Base-by-base conservation (phyloP, 2,888 invertebrate genomes). In the Allolobophora icterica region DNA sequence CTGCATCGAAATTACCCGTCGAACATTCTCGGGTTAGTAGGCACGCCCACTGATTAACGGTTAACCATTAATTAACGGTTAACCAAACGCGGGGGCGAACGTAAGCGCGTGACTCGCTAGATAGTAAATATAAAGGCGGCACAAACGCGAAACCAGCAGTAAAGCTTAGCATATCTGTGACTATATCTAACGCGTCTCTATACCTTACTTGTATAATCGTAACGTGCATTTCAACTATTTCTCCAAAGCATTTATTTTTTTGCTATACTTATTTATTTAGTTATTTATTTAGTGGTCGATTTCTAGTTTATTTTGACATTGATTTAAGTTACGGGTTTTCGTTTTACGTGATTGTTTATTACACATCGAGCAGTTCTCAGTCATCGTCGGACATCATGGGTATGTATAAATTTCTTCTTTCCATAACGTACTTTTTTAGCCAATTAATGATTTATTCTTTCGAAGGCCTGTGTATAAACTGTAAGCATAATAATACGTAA, bases 201-300 rank as follows among this genome's bases (percentile, higher is more conserved):
- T 30, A 71, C 8, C n/a, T 71, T 71, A n/a, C n/a, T n/a, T n/a
- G n/a, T n/a, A n/a, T 71, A n/a, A n/a, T 71, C 71, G 71, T 8
- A 71, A 71, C 71, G 71, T 71, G 71, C 71, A 71, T 71, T 71
- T n/a, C 71, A 71, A n/a, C 71, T 71, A 71, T 71, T 71, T 71
- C 71, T 71, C 5, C 8, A 8, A n/a, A 71, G n/a, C 5, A n/a
- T n/a, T 71, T 71, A n/a, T n/a, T 17, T 30, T 71, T 71, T 71
- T 71, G 71, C n/a, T 71, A 71, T n/a, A 71, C 6, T 71, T 71
- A 71, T 71, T 71, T 71, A 71, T 71, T 71, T 71, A 71, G 30
- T 71, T 71, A 71, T 71, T n/a, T 71, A 71, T 71, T 71, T 52
- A 52, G 52, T n/a, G 30, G n/a, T 71, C 71, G 71, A n/a, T 11